phyloP scores from a whole-genome alignment of 92 coral and sea anemone species.

The Zoanthus sociatus region DNA sequence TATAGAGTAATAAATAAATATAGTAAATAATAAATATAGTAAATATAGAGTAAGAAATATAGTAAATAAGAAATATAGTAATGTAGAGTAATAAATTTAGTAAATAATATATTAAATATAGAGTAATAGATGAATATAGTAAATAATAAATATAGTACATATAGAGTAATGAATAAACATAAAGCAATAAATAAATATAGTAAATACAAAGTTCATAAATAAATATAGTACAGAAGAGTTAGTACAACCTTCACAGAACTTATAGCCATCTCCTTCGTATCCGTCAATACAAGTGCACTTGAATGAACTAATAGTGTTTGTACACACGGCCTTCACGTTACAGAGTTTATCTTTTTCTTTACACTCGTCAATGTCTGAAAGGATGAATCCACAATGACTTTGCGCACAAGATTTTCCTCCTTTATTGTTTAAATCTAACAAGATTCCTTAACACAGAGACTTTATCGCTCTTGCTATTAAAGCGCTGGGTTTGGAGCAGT shows the following conservation, averaged over 20 bases:
- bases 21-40: not conserved
- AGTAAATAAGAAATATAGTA: not conserved
- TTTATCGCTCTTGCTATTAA: too few species aligned
- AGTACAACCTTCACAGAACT: slow-evolving; percentile 66
- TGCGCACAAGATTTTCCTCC: not conserved
- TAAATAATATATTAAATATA: too few species aligned
- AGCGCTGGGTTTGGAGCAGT: too few species aligned
- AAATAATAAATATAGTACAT: too few species aligned
- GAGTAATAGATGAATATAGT: too few species aligned
- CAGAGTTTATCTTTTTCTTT: slow-evolving; percentile 50
- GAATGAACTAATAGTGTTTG: slow-evolving; percentile 75
- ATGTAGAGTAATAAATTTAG: not conserved
- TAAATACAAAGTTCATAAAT: not conserved
- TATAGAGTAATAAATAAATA: not conserved
- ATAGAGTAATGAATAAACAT: too few species aligned
- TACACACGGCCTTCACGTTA: slow-evolving; percentile 68
- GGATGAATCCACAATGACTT: not conserved
- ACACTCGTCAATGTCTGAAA: slow-evolving; percentile 65
- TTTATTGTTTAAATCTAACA: not conserved
- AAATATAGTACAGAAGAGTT: not conserved
- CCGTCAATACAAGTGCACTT: slow-evolving; percentile 78
- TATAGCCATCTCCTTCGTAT: slow-evolving; percentile 77
- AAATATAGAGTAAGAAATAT: too few species aligned
- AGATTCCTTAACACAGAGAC: not conserved
- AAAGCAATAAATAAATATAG: too few species aligned